These are phyloP conservation scores for Ciconia maguari DNA, from an alignment of 2,113 vertebrate species.

Conservation along the genomic window DNA sequence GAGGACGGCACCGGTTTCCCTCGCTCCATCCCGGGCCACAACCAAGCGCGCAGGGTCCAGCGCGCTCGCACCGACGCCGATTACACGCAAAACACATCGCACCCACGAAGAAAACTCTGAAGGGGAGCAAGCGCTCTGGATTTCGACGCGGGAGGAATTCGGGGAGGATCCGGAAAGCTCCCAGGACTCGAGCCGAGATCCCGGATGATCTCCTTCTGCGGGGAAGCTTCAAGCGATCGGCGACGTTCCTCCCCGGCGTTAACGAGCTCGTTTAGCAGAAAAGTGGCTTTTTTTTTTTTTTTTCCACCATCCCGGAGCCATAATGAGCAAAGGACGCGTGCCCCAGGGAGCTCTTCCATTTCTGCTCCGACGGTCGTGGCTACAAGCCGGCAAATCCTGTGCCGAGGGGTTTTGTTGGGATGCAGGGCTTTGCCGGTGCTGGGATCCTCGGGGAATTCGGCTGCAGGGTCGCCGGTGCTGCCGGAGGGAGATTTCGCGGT, in stretches of 20 bases:
- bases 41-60: rapidly evolving
- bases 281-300: background rate
- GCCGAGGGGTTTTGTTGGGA: background rate
- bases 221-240: background rate
- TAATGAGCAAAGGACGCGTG: rapidly evolving
- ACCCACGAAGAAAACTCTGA: background rate
- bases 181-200: background rate
- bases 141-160: background rate
- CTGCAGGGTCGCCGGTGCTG: rapidly evolving
- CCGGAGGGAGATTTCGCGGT: rapidly evolving
- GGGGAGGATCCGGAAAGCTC: background rate
- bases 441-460: background rate
- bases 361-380: rapidly evolving
- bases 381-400: background rate
- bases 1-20: background rate
- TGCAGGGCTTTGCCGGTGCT: background rate
- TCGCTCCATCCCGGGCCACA: background rate
- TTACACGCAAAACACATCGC: rapidly evolving
- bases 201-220: rapidly evolving
- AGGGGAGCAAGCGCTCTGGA: rapidly evolving
- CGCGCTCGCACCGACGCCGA: rapidly evolving
- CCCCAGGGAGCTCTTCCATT: background rate
- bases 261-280: background rate
- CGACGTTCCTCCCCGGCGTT: rapidly evolving
- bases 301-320: rapidly evolving